Evolutionary conservation across 30 jellyfish, hydroid and myxozoan species (phyloP), one percentile per base, ranked within the genome.

Genomic region (Hydractinia echinata): DNA sequence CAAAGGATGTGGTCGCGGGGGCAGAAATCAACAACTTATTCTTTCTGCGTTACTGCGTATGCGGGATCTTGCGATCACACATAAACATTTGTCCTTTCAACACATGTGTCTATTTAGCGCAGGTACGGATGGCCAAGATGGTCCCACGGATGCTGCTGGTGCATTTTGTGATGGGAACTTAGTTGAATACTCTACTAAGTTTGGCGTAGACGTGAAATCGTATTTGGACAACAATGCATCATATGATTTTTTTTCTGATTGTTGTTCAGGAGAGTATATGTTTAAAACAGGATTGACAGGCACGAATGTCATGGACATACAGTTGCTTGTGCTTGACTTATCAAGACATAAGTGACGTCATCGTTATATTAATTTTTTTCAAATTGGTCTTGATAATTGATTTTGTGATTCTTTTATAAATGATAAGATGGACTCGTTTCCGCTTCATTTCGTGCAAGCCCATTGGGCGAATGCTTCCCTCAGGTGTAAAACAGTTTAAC

Each of bases 71-170:
- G 20, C 15, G 51, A 55, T 54, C 8, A 54, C 61, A 7, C 14
- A 48, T 30, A 61, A 53, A 10, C 10, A 55, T 9, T 48, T 53
- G 51, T 10, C 16, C 44, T 16, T 51, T 8, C 21, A 21, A 6
- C 62, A 18, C 5, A 79, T 69, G 10, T 74, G 95, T 69, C 81
- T 92, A 52, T 77, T 92, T 55, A 81, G 95, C 16, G 98, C 96
- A 21, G 98, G 98, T 13, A 86, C 96, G 3, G 98, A 92, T 83
- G 98, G 98, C 21, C 98, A 92, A 74, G 98, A 92, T 85, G 98
- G 98, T 9, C 98, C 98, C 50, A 86, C 96, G 15, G 84, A 87
- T 49, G 96, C 98, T 4, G 92, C 98, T 14, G 98, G 98, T 10
- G 96, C 98, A 6, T 55, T 54, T 18, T 86, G 84, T 82, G 71